These are phyloP conservation scores for Endotricha flammealis DNA, from an alignment of 2,888 invertebrate genomes.

Conservation along the genomic window DNA sequence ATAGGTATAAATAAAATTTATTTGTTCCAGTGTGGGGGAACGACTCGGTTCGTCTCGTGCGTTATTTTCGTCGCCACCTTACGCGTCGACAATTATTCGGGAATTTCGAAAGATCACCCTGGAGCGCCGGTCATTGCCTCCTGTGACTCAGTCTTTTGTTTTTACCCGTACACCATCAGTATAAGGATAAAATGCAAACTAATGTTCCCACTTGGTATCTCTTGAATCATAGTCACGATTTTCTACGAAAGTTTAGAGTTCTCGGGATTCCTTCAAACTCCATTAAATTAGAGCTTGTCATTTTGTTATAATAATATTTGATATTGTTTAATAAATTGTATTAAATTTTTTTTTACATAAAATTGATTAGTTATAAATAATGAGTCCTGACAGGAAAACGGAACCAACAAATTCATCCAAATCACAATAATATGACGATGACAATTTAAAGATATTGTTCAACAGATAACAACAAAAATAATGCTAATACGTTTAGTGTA, in stretches of 20 bases:
- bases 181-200: slow-evolving; percentile 27
- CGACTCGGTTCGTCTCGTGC: slow-evolving; percentile 49
- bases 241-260: slow-evolving; percentile 5
- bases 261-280: slow-evolving; percentile 7
- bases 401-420: too few species aligned
- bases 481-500: slow-evolving; percentile 32
- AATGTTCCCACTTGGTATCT: slow-evolving; percentile 8
- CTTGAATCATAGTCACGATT: slow-evolving; percentile 9
- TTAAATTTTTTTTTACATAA: slow-evolving; percentile 15
- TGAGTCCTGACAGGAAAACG: too few species aligned
- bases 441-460: too few species aligned
- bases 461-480: too few species aligned
- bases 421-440: too few species aligned
- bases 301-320: too few species aligned
- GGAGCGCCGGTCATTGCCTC: slow-evolving; percentile 64
- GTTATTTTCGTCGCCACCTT: slow-evolving; percentile 72
- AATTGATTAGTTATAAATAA: too few species aligned
- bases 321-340: slow-evolving; percentile 6
- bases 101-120: slow-evolving; percentile 76
- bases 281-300: too few species aligned
- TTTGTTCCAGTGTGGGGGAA: slow-evolving; percentile 58
- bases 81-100: slow-evolving; percentile 73
- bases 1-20: slow-evolving; percentile 73
- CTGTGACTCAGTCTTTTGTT: slow-evolving; percentile 72
- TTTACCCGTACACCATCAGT: slow-evolving; percentile 40